Evolutionary conservation across 2,888 invertebrate genomes (phyloP).

Genomic region (Dascillus cervinus): DNA sequence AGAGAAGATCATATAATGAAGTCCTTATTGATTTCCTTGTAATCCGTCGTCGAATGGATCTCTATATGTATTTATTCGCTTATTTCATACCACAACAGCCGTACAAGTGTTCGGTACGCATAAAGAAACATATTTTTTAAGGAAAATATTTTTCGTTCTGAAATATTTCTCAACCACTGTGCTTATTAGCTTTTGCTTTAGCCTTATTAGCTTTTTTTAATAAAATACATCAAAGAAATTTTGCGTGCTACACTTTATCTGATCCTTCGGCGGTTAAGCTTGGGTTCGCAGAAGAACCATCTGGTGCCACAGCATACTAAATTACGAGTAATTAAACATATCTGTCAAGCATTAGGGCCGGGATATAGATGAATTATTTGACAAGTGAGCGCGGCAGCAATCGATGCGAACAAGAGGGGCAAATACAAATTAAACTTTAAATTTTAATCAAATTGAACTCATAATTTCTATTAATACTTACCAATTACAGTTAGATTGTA

Average conservation of each 20-base stretch:
- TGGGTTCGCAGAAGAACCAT: constrained; percentile 14
- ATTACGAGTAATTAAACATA: constrained; percentile 27
- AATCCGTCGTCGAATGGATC: constrained; percentile 24
- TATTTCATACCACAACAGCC: no score
- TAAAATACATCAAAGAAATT: no score
- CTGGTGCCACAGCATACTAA: constrained; percentile 17
- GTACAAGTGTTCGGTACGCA: no score
- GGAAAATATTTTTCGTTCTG: no score
- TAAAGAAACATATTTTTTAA: no score
- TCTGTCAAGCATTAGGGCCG: constrained; percentile 26
- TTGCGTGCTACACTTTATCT: no score
- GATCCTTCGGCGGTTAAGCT: no score
- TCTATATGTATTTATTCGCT: no score
- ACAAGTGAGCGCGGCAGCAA: constrained; percentile 14
- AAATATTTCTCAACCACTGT: no score
- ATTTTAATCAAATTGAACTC: constrained; percentile 1
- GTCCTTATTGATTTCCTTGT: constrained; percentile 33
- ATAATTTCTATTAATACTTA: constrained; percentile 45
- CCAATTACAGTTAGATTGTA: constrained; percentile 87
- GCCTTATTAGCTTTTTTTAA: no score
- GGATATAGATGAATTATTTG: constrained; percentile 22
- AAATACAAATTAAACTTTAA: constrained; percentile 18
- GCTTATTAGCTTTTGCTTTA: no score
- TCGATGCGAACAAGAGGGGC: constrained; percentile 14
- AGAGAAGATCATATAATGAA: constrained; percentile 35